A percentile compares a stretch with the other conserved stretches of the same genome.
Conservation (phyloP, 2,888 invertebrate genomes). For the Drosophila lacicola region DNA sequence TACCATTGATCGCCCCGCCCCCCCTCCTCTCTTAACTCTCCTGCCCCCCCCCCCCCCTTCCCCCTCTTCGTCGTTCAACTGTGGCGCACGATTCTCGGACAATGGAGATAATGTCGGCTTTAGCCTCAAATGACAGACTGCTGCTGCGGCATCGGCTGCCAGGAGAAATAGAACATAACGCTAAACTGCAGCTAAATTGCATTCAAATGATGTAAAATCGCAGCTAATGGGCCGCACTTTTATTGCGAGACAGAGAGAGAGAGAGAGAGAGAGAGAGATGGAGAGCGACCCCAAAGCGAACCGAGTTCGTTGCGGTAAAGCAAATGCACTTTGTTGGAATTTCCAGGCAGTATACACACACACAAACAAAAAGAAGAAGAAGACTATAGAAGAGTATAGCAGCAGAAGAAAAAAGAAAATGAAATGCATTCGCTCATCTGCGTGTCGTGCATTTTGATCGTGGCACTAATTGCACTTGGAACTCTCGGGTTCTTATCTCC, state of each 20-base stretch:
- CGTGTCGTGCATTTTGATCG: slow-evolving; percentile 69
- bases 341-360: slow-evolving; percentile 22
- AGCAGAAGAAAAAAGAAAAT: slow-evolving; percentile 37
- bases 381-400: slow-evolving; percentile 1
- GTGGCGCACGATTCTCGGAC: slow-evolving; percentile 69
- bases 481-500: slow-evolving; percentile 48
- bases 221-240: slow-evolving; percentile 69
- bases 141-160: slow-evolving; percentile 23
- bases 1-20: slow-evolving; percentile 48
- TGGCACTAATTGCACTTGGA: slow-evolving; percentile 68
- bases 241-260: slow-evolving; percentile 39
- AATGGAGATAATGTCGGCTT: slow-evolving; percentile 19
- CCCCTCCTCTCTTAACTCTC: too few species aligned
- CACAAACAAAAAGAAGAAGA: slow-evolving; percentile 1
- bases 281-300: slow-evolving; percentile 71
- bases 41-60: too few species aligned
- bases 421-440: slow-evolving; percentile 63
- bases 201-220: slow-evolving; percentile 76
- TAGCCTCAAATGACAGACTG: slow-evolving; percentile 46
- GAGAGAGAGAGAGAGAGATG: too few species aligned
- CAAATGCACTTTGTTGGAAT: slow-evolving; percentile 59
- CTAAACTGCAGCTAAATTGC: slow-evolving; percentile 76
- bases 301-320: slow-evolving; percentile 60
- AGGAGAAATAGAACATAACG: slow-evolving; percentile 73
- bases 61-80: slow-evolving; percentile 54